Percentiles rank a stretch among this genome's conserved stretches.
Evolutionary conservation across 2,888 invertebrate species (phyloP).

Genomic region (Microchrysa polita): DNA sequence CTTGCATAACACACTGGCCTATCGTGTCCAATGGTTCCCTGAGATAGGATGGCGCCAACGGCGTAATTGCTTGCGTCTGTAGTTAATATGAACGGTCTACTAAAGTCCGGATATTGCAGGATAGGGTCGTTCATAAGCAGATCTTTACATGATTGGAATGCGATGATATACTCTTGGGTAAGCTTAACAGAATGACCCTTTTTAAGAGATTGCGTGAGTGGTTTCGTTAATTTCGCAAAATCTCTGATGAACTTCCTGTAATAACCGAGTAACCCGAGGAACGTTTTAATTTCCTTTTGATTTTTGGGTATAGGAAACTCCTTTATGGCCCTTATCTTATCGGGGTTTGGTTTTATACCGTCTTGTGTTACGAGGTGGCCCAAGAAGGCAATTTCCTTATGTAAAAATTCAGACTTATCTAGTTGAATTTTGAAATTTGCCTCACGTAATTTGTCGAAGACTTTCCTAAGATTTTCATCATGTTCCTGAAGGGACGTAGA

Average conservation of each 20-base stretch:
- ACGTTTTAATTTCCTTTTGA: constrained; percentile 48
- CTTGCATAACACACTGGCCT: constrained; percentile 55
- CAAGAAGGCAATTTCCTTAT: constrained; percentile 54
- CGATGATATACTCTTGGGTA: constrained; percentile 26
- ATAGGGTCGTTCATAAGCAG: constrained; percentile 54
- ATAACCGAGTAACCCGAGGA: constrained; percentile 50
- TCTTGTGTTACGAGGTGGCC: constrained; percentile 52
- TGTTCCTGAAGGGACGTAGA: constrained; percentile 55
- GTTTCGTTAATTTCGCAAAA: constrained; percentile 48
- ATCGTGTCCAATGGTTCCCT: constrained; percentile 50
- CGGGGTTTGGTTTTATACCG: constrained; percentile 26
- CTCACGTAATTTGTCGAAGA: constrained; percentile 52
- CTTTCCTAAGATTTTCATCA: constrained; percentile 49
- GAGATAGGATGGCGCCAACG: constrained; percentile 54
- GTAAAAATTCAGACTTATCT: constrained; percentile 54
- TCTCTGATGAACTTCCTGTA: constrained; percentile 51
- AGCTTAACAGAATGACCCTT: constrained; percentile 38
- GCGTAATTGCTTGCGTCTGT: constrained; percentile 56
- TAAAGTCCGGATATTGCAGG: constrained; percentile 59
- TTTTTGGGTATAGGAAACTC: constrained; percentile 49
- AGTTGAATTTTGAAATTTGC: constrained; percentile 54
- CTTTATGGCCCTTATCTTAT: constrained; percentile 52
- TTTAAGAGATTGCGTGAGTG: constrained; percentile 47
- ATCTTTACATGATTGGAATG: constrained; percentile 46
- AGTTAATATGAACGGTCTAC: constrained; percentile 54